Evolutionary conservation across 2,113 vertebrate species (phyloP).

Genomic region (Neopipo cinnamomea): DNA sequence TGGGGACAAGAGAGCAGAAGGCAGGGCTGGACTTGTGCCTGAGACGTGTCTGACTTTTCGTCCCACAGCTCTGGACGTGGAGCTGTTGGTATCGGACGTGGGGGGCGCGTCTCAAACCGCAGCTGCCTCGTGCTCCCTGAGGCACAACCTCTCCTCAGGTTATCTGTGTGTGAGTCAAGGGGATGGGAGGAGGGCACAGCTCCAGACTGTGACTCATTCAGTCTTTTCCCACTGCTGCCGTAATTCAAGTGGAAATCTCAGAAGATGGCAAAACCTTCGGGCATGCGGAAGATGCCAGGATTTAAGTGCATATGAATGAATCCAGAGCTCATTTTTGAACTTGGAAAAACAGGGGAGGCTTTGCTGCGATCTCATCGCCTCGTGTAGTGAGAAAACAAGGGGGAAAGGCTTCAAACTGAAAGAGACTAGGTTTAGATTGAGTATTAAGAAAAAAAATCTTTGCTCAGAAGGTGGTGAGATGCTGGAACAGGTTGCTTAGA

Average conservation of each 20-base stretch:
- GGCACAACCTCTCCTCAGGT: background rate
- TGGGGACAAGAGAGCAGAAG: background rate
- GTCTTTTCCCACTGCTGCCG: background rate
- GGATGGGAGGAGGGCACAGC: background rate
- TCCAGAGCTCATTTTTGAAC: background rate
- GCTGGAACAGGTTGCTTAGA: background rate
- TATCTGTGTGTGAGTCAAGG: background rate
- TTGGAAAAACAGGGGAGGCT: background rate
- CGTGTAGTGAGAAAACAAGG: background rate
- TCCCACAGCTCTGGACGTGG: background rate
- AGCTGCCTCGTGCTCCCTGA: background rate
- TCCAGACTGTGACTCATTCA: slow-evolving; percentile 31
- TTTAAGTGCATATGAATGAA: background rate
- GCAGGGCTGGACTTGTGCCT: background rate
- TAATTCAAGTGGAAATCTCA: slow-evolving; percentile 23
- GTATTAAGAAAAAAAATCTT: background rate
- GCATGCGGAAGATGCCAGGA: background rate
- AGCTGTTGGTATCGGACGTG: fast-evolving
- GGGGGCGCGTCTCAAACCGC: fast-evolving
- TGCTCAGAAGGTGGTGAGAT: background rate
- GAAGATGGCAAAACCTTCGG: slow-evolving; percentile 36
- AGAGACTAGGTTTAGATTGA: background rate
- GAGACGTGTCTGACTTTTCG: background rate
- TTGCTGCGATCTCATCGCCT: background rate
- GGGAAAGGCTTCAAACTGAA: background rate